These are phyloP conservation scores for Ectemnius lituratus DNA, from an alignment of 2,888 invertebrate genomes.

Conservation along the genomic window DNA sequence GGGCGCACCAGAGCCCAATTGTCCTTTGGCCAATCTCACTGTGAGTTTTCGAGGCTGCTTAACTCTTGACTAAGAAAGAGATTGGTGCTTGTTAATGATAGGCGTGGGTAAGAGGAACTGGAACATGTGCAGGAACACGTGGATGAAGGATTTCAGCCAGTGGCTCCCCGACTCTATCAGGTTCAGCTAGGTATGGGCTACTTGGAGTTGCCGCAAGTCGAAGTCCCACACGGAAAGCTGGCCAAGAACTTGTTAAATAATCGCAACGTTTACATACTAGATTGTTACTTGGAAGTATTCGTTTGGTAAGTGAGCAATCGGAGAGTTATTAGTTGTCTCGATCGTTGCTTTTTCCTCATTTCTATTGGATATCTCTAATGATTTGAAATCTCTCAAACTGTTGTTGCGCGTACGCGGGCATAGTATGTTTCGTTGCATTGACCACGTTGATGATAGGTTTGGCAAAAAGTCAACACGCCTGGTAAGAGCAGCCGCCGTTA, in stretches of 20 bases:
- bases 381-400: no score
- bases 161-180: conserved; percentile 90
- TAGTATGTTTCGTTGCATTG: no score
- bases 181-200: conserved; percentile 99
- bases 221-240: conserved; percentile 87
- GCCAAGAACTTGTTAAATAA: conserved; percentile 89
- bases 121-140: conserved; percentile 84
- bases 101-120: no score
- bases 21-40: conserved; percentile 69
- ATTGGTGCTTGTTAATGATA: no score
- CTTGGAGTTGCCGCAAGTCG: conserved; percentile 96
- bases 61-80: no score
- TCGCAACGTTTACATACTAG: conserved; percentile 96
- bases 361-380: no score
- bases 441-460: conserved; percentile 82
- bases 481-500: conserved; percentile 96
- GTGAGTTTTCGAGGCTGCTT: conserved; percentile 67
- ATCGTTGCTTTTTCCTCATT: neutral
- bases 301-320: conserved; percentile 85
- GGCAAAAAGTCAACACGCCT: conserved; percentile 98
- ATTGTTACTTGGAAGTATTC: conserved; percentile 95
- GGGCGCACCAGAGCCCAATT: conserved; percentile 78
- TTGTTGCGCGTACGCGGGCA: no score
- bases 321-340: neutral
- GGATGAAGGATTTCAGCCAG: conserved; percentile 82